Evolutionary conservation across 1,140 invertebrate genomes (phyloP), one percentile per base, ranked within the genome.

Genomic region (Ceratosolen fusciceps): DNA sequence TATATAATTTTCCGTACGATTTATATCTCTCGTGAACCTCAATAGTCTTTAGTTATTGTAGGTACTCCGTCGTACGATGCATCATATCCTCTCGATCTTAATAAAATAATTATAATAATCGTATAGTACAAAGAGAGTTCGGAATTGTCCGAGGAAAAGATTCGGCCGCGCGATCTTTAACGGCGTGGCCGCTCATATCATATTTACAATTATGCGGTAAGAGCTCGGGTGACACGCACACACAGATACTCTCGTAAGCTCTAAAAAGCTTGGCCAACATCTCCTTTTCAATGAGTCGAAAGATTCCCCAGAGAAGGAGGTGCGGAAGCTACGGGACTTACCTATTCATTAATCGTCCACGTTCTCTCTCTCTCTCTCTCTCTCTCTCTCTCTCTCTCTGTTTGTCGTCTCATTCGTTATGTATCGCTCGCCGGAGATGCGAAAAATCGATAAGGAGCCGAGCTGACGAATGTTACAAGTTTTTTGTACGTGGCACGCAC

Each of bases 171-270:
- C n/a, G n/a, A n/a, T n/a, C n/a, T n/a, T n/a, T n/a, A n/a, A n/a
- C n/a, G n/a, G n/a, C n/a, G n/a, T n/a, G n/a, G n/a, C n/a, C n/a
- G n/a, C n/a, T n/a, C n/a, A n/a, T n/a, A n/a, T n/a, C 81, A 49
- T 89, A 89, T 89, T 83, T 88, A 89, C 88, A 89, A 82, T 88
- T 88, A 88, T n/a, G n/a, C n/a, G n/a, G n/a, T n/a, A n/a, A n/a
- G n/a, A n/a, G n/a, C n/a, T n/a, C n/a, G n/a, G n/a, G n/a, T n/a
- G n/a, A n/a, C n/a, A n/a, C n/a, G n/a, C n/a, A n/a, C n/a, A n/a
- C n/a, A n/a, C n/a, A n/a, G n/a, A n/a, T n/a, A n/a, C n/a, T n/a
- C n/a, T n/a, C n/a, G n/a, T n/a, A n/a, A n/a, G n/a, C n/a, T n/a
- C n/a, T n/a, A n/a, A n/a, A n/a, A n/a, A n/a, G n/a, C n/a, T n/a